These are phyloP conservation scores for Poeciliopsis occidentalis DNA, from an alignment of 2,113 vertebrate species.

Conservation along the genomic window DNA sequence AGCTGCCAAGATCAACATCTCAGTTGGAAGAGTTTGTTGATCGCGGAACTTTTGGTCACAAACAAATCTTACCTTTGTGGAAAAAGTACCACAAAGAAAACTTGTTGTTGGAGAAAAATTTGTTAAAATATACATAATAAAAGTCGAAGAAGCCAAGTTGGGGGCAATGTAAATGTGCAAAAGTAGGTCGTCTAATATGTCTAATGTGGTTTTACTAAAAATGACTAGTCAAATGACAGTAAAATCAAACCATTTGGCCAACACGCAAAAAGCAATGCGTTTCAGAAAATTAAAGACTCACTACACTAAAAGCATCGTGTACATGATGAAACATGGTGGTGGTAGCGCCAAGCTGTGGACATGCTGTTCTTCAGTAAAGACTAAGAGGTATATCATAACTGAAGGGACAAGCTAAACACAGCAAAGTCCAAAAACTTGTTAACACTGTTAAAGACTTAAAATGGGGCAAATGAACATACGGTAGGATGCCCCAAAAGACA, in stretches of 20 bases:
- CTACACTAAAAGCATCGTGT: too few species aligned
- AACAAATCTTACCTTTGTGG: neutral
- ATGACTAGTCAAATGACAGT: neutral
- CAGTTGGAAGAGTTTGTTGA: neutral
- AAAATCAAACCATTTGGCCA: neutral
- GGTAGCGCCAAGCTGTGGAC: neutral
- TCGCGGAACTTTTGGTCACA: neutral
- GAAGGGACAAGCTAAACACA: too few species aligned
- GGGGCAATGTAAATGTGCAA: neutral
- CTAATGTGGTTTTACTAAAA: too few species aligned
- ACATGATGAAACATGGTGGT: neutral
- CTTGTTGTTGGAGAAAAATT: too few species aligned
- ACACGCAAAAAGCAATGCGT: neutral
- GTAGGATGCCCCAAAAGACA: too few species aligned
- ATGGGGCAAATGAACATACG: too few species aligned
- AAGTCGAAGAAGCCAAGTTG: neutral
- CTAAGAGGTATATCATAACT: neutral
- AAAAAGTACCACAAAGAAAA: neutral
- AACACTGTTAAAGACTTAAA: too few species aligned
- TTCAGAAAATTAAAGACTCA: neutral
- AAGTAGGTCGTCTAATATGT: neutral
- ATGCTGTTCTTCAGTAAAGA: neutral
- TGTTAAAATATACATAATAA: neutral
- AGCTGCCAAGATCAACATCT: neutral
- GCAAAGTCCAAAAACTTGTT: too few species aligned